phyloP scores from a whole-genome alignment of 2,113 vertebrate species.

The Ariopsis seemanni region DNA sequence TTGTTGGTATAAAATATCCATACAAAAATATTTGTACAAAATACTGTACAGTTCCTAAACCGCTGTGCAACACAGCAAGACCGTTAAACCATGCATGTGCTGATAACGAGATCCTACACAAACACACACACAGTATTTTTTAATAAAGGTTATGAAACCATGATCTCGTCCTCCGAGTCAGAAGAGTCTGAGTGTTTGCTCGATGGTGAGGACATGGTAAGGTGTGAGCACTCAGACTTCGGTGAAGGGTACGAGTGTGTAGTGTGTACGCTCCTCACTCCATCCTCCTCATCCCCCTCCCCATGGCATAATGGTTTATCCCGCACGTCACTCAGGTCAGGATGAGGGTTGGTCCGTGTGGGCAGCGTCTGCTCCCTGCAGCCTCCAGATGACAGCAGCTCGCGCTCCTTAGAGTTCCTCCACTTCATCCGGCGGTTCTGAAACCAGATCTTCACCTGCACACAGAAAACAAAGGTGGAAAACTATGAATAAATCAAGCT shows the following conservation, averaged over 20 bases:
- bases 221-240: slow-evolving; percentile 66
- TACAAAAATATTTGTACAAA: slow-evolving; percentile 77
- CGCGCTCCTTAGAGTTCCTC: slow-evolving; percentile 97
- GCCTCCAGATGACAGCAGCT: slow-evolving; percentile 91
- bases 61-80: slow-evolving; percentile 77
- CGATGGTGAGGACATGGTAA: slow-evolving; percentile 77
- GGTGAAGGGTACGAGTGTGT: slow-evolving; percentile 61
- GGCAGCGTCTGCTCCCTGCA: slow-evolving; percentile 96
- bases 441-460: slow-evolving; percentile 98
- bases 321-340: slow-evolving; percentile 94
- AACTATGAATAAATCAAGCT: background rate
- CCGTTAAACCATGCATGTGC: background rate
- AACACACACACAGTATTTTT: background rate
- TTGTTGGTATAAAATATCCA: slow-evolving; percentile 78
- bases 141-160: slow-evolving; percentile 81
- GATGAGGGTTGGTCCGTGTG: slow-evolving; percentile 96
- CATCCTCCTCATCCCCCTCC: slow-evolving; percentile 59
- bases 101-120: background rate
- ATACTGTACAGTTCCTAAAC: slow-evolving; percentile 72
- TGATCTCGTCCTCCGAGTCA: slow-evolving; percentile 93
- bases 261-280: slow-evolving; percentile 56
- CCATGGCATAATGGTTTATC: slow-evolving; percentile 85
- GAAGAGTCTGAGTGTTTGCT: slow-evolving; percentile 94
- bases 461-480: background rate
- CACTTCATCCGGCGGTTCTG: slow-evolving; percentile 98